Percentiles rank a stretch among this genome's conserved stretches.
Conservation (phyloP, 2,888 invertebrate species). For the Stegana nigrithorax region DNA sequence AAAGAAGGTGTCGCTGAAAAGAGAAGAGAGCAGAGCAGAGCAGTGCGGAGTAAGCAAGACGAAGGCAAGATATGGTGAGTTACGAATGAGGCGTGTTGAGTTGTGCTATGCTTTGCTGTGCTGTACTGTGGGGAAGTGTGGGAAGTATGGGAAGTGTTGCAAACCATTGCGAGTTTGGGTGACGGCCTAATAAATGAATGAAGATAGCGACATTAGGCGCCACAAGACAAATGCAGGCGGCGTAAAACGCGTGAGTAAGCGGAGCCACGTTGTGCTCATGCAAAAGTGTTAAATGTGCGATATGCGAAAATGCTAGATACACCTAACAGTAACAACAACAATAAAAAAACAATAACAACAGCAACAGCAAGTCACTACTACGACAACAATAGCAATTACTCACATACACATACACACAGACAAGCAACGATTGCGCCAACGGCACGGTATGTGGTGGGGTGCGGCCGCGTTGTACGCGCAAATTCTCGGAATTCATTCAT, state of each 20-base stretch:
- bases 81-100: too few species aligned
- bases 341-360: conserved; percentile 1
- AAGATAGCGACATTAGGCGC: conserved; percentile 6
- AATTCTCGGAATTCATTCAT: conserved; percentile 43
- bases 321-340: too few species aligned
- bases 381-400: neutral
- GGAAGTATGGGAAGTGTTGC: too few species aligned
- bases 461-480: neutral
- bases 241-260: too few species aligned
- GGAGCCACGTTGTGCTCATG: too few species aligned
- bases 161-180: too few species aligned
- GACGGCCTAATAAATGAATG: neutral
- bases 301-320: neutral
- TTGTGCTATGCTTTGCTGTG: too few species aligned
- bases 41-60: too few species aligned
- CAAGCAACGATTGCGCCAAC: neutral
- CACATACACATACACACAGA: too few species aligned
- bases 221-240: conserved; percentile 6
- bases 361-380: neutral
- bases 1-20: too few species aligned
- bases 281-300: neutral
- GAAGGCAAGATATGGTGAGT: too few species aligned
- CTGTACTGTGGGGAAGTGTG: too few species aligned
- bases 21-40: neutral
- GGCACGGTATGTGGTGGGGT: neutral